A percentile compares a stretch with the other conserved stretches of the same genome.
These are phyloP conservation scores for Microtus oregoni DNA, from an alignment of 2,113 vertebrate genomes.

Conservation along the genomic window DNA sequence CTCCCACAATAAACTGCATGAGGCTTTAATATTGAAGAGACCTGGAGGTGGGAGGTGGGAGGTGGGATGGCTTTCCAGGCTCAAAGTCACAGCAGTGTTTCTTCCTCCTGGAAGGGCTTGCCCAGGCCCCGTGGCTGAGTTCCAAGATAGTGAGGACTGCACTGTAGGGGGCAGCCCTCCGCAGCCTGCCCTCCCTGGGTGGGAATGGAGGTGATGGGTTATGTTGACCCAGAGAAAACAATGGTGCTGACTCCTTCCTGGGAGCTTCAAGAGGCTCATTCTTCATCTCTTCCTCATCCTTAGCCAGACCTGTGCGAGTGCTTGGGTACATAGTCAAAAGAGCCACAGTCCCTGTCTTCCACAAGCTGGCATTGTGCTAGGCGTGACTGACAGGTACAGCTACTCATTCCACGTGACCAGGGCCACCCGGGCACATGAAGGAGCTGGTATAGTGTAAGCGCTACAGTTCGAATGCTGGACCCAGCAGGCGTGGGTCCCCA, in stretches of 20 bases:
- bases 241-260: background rate
- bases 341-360: background rate
- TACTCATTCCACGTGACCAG: background rate
- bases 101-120: background rate
- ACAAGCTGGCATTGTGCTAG: background rate
- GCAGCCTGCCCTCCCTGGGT: background rate
- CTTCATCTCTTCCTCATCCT: background rate
- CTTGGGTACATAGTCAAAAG: background rate
- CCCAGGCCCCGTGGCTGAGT: accelerated
- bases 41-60: too few relatives aligned
- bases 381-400: background rate
- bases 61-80: background rate
- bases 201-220: background rate
- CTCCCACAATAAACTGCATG: background rate
- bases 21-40: background rate
- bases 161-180: background rate
- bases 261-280: background rate
- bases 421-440: accelerated
- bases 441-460: accelerated
- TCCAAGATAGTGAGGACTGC: background rate
- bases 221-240: background rate
- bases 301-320: background rate
- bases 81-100: background rate
- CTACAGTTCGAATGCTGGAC: background rate
- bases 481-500: too few relatives aligned